Evolutionary conservation across 2,797 vertebrate species (phyloP), one percentile per base, ranked within the genome.

Genomic region (Macropus fuliginosus): DNA sequence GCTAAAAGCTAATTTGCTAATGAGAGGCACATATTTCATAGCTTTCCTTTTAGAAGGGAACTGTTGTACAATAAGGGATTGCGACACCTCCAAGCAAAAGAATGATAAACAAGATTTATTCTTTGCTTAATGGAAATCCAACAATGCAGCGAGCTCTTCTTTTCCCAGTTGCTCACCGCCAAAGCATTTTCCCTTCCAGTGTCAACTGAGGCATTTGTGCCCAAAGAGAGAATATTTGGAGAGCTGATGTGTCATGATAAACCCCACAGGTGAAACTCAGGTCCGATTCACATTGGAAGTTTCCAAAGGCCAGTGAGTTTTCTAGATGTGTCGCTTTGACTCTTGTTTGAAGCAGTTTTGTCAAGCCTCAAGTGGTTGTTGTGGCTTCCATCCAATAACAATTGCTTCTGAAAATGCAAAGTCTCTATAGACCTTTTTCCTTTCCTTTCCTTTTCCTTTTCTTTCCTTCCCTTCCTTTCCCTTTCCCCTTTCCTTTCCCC

Each of bases 1-100:
- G 40, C 74, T 95, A 55, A 89, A 97, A 97, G 96, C 95, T 91
- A 97, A 95, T 54, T 56, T 94, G 5, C 97, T 96, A 96, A 93
- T 95, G 90, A 89, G 96, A 94, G 94, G 62, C 55, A 95, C 66
- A 96, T 92, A 90, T 96, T 90, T 92, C 46, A 29, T 81, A 34
- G 54, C 62, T 91, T 56, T 55, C 10, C 95, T 62, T 96, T 95
- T 96, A 92, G 92, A 92, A 24, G 95, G 94, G 92, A 91, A n/a
- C n/a, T 81, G 6, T 4, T n/a, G n/a, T 91, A 34, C 52, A 96
- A 46, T 46, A 93, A 29, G 92, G 57, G 91, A 62, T 96, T 66
- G 57, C 0, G 87, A 55, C 96, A 95, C 50, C 12, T 95, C 54
- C 40, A 93, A 95, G 55, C 1, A 93, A 54, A 40, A 28, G 46